Evolutionary conservation across 2,888 invertebrate genomes (phyloP), one percentile per base, ranked within the genome.

Genomic region (Macaria liturata): DNA sequence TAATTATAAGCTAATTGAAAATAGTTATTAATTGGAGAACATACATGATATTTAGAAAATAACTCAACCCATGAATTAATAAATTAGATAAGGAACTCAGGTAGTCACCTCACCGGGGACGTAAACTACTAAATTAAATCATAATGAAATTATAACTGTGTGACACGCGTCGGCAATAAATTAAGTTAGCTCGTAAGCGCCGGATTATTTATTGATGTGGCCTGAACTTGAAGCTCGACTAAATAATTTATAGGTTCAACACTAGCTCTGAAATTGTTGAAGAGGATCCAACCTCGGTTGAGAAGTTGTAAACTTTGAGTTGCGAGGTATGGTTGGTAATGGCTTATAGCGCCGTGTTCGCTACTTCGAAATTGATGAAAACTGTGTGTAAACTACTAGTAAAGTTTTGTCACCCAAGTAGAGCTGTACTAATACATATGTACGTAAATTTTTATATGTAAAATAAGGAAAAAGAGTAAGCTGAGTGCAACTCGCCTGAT

Each of bases 161-260:
- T 54, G 60, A 55, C 55, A 54, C 59, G 49, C 61, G 61, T 57
- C 50, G 56, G 62, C 62, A 67, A 74, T 70, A 74, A 72, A 71
- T 74, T 75, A 69, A 72, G 67, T 74, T 73, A 64, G 60, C 65
- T 65, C 66, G 65, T 68, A 66, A 68, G 68, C 65, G 59, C 56
- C 59, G 70, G 70, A 72, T 80, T 77, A 78, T 80, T 78, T 76
- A 80, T 76, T 68, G 73, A 77, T 75, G 75, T 76, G 66, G 70
- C 70, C 76, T 71, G 71, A 81, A 81, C 75, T 81, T 76, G 72
- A 76, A 78, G 77, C 69, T 72, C 59, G 66, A 67, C 71, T 75
- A 74, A 74, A 78, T 82, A 83, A 84, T 82, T 83, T 82, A 84
- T 81, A 74, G 79, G 78, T 70, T 75, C 69, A 65, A 72, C 72